Base-by-base conservation (phyloP, 92 coral and sea anemone genomes). In the Porites cylindrica region DNA sequence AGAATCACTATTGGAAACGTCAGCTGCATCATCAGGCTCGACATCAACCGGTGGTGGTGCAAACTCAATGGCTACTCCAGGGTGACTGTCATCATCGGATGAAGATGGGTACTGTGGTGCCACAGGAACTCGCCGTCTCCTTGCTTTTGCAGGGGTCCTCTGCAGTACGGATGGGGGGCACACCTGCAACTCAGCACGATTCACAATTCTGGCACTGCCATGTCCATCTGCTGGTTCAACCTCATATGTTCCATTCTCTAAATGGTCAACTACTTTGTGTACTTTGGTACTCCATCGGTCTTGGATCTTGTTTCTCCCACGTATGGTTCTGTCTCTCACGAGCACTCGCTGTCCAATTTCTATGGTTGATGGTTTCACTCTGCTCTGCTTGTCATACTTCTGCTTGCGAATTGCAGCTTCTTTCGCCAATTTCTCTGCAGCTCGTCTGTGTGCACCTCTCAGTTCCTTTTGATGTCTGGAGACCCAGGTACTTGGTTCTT, bases 261-360 rank as follows among this genome's bases (percentile, higher is more conserved):
- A 26, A 4, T 60, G 89, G 23, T 77, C 64, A 4, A 83, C 68
- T 1, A 58, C 74, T 10, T 88, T 83, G 52, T 76, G 77, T 1
- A 76, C 77, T 12, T 54, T 77, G 75, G 73, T 63, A 7, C 68
- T 21, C 91, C 94, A 87, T 32, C 72, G 75, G 82, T 87, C 86
- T 59, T 85, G 93, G 26, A 90, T 90, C 86, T 91, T 91, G 86
- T 87, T 87, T 64, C 91, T 76, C 9, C 91, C 89, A 10, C 81
- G 54, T 8, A 65, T 16, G 19, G 72, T 73, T 8, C 86, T 21
- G 68, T 87, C 85, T 26, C 89, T 64, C n/a, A 79, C 63, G 0
- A 87, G 82, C 23, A 91, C 90, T 24, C 87, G 72, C 29, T 91
- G 81, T 6, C 88, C 90, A 51, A 84, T 70, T 51, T 66, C 38